These are phyloP conservation scores for Vireo altiloquus DNA, from an alignment of 2,113 vertebrate genomes.

Conservation along the genomic window DNA sequence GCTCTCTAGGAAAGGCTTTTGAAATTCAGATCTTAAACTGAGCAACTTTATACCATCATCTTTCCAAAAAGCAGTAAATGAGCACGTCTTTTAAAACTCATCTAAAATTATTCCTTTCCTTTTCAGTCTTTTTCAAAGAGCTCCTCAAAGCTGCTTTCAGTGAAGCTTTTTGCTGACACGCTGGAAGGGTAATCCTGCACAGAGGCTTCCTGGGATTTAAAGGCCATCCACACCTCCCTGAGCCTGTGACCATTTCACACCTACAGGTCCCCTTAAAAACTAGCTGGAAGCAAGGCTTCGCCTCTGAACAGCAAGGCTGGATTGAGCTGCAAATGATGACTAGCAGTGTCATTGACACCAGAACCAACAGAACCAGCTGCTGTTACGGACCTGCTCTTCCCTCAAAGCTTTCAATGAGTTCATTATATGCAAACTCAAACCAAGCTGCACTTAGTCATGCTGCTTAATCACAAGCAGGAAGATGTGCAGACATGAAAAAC, in stretches of 20 bases:
- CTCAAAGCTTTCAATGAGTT: neutral
- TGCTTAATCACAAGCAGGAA: neutral
- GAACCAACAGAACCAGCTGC: neutral
- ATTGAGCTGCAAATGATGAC: rapidly evolving
- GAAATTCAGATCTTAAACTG: neutral
- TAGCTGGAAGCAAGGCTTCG: neutral
- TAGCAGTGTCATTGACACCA: rapidly evolving
- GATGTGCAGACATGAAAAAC: neutral
- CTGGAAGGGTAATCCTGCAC: neutral
- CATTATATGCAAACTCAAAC: neutral
- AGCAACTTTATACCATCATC: neutral
- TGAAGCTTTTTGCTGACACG: rapidly evolving
- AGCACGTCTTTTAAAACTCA: neutral
- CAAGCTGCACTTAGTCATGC: neutral
- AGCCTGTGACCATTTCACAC: neutral
- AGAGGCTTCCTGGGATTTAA: too few relatives aligned
- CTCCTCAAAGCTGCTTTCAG: neutral
- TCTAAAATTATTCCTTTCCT: neutral
- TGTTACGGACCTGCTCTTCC: neutral
- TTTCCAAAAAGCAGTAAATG: neutral
- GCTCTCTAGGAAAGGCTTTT: neutral
- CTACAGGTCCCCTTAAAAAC: neutral
- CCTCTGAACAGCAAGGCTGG: neutral
- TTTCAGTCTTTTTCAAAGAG: neutral
- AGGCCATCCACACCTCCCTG: rapidly evolving